Evolutionary conservation across 2,888 invertebrate genomes (phyloP).

Genomic region (Diloba caeruleocephala): DNA sequence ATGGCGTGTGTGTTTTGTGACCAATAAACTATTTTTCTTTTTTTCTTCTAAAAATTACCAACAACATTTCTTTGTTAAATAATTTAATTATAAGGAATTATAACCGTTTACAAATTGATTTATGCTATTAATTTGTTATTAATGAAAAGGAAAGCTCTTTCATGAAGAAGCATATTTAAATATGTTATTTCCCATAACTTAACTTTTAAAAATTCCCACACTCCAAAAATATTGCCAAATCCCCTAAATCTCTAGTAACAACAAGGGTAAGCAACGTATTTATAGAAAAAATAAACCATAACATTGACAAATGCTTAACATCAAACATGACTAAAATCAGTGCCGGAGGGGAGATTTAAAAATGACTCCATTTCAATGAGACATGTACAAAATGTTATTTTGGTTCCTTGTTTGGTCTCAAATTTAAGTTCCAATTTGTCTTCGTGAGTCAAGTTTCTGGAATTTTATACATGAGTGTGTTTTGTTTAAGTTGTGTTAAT

Average conservation of each 20-base stretch:
- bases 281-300: conserved; percentile 66
- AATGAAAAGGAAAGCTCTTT: no score
- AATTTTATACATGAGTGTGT: conserved; percentile 19
- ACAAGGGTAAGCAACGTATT: conserved; percentile 48
- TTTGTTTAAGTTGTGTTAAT: conserved; percentile 9
- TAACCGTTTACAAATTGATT: no score
- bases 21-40: no score
- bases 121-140: no score
- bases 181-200: not conserved
- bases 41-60: no score
- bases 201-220: conserved; percentile 37
- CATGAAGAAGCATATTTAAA: no score
- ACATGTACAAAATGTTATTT: conserved; percentile 73
- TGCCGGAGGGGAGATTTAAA: conserved; percentile 71
- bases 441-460: conserved; percentile 44
- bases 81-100: no score
- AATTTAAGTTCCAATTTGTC: conserved; percentile 61
- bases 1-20: no score
- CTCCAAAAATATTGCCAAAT: conserved; percentile 31
- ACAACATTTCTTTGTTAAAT: no score
- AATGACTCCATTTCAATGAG: conserved; percentile 75
- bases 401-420: conserved; percentile 60
- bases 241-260: conserved; percentile 30
- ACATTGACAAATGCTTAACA: conserved; percentile 81
- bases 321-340: conserved; percentile 65